A percentile compares a stretch with the other conserved stretches of the same genome.
Evolutionary conservation across 2,888 invertebrate genomes (phyloP).

Genomic region (Quadriops clusia): DNA sequence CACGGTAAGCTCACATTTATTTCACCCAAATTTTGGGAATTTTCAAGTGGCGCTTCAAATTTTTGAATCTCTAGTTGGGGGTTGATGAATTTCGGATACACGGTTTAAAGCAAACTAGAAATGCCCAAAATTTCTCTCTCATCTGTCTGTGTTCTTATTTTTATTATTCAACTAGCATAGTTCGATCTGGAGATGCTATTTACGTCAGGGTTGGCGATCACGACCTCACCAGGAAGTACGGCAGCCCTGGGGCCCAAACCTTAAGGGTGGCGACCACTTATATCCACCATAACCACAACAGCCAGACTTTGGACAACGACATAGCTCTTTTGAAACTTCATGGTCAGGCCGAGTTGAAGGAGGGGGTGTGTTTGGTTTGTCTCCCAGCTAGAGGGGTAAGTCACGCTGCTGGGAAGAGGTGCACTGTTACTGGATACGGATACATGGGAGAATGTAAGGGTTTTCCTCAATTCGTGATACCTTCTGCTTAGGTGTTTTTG

Average conservation of each 20-base stretch:
- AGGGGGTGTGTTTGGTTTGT: slow-evolving; percentile 77
- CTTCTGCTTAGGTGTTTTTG: not conserved
- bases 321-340: slow-evolving; percentile 83
- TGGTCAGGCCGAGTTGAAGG: slow-evolving; percentile 77
- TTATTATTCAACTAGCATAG: slow-evolving; percentile 51
- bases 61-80: not conserved
- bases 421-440: slow-evolving; percentile 88
- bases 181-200: slow-evolving; percentile 86
- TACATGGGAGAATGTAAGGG: slow-evolving; percentile 83
- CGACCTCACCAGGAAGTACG: slow-evolving; percentile 80
- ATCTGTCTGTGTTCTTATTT: not conserved
- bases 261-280: slow-evolving; percentile 84
- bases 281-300: slow-evolving; percentile 92
- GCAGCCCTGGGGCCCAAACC: slow-evolving; percentile 85
- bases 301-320: slow-evolving; percentile 87
- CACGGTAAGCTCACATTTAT: too few relatives aligned
- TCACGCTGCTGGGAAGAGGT: slow-evolving; percentile 80
- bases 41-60: not conserved
- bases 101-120: slow-evolving; percentile 1
- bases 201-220: slow-evolving; percentile 89
- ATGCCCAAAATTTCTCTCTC: slow-evolving; percentile 4
- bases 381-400: slow-evolving; percentile 79
- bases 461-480: too few relatives aligned
- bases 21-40: too few relatives aligned
- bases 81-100: slow-evolving; percentile 3